Percentiles rank a stretch among this genome's conserved stretches.
Conservation (phyloP, 2,797 vertebrate species). For the Scarus forsteni region DNA sequence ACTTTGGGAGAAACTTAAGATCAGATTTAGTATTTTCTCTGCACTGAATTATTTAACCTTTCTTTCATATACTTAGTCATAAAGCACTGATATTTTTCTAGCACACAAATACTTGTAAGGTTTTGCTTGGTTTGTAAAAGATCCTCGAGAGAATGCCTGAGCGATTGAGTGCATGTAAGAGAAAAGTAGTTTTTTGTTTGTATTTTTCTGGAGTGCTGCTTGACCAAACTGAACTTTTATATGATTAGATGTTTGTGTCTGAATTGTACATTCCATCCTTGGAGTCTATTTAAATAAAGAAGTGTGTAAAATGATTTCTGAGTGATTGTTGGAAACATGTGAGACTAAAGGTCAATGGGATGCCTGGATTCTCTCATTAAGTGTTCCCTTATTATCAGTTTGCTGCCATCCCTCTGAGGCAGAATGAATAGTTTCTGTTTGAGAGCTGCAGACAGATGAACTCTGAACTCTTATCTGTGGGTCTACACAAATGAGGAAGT, state of each 20-base stretch:
- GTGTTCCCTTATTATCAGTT: background rate
- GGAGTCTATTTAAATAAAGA: conserved; percentile 82
- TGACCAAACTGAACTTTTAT: conserved; percentile 73
- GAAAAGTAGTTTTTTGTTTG: conserved; percentile 7
- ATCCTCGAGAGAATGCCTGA: conserved; percentile 45
- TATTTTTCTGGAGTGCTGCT: conserved; percentile 65
- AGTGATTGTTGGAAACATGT: conserved; percentile 10
- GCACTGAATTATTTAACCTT: conserved; percentile 70
- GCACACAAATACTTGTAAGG: conserved; percentile 57
- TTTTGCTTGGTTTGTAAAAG: conserved; percentile 54
- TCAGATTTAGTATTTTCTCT: conserved; percentile 44
- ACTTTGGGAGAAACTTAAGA: conserved; percentile 37
- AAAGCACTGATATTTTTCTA: conserved; percentile 74
- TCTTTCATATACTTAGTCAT: conserved; percentile 54
- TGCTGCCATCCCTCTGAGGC: too few species aligned
- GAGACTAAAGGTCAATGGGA: conserved; percentile 9
- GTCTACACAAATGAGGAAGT: conserved; percentile 43
- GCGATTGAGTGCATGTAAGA: conserved; percentile 24
- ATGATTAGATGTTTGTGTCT: conserved; percentile 66
- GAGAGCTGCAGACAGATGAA: conserved; percentile 12
- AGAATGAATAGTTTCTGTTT: background rate
- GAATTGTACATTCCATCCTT: conserved; percentile 76
- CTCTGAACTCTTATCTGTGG: conserved; percentile 12
- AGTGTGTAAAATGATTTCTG: conserved; percentile 57
- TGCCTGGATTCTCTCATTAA: conserved; percentile 1